Conservation (phyloP, 1,140 invertebrate species). For the Drosophila truncata region DNA sequence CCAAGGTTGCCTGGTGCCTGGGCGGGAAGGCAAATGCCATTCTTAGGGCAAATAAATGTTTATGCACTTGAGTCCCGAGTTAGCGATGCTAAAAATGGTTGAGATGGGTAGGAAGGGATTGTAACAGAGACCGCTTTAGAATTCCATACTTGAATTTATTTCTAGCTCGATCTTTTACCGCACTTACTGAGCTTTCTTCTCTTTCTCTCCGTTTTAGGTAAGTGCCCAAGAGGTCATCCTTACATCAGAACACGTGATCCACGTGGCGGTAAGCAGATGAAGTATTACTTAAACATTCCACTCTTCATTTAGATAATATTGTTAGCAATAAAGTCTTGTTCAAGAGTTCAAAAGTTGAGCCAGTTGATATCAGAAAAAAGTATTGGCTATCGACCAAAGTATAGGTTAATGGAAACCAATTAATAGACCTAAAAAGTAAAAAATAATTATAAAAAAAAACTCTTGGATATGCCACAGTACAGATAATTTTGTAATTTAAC, state of each 20-base stretch:
- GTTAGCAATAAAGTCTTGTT: not conserved
- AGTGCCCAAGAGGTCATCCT: conserved; percentile 67
- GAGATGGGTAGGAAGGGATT: conserved; percentile 23
- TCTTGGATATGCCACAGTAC: too few species aligned
- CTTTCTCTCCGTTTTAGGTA: conserved; percentile 57
- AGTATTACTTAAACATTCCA: conserved; percentile 30
- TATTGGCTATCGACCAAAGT: not conserved
- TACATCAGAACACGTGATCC: conserved; percentile 63
- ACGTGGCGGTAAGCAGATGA: conserved; percentile 73
- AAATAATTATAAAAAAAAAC: too few species aligned
- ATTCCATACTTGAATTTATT: conserved; percentile 11
- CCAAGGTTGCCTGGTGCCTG: conserved; percentile 13
- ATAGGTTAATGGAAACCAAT: not conserved
- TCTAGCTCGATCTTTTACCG: not conserved
- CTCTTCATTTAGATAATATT: conserved; percentile 5
- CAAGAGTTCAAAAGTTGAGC: not conserved
- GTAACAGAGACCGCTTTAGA: conserved; percentile 14
- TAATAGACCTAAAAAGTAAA: too few species aligned
- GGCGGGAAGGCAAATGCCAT: conserved; percentile 7
- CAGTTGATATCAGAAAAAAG: not conserved
- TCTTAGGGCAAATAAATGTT: conserved; percentile 40
- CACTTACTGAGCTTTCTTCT: conserved; percentile 17
- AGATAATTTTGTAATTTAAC: not conserved
- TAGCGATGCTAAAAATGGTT: conserved; percentile 52
- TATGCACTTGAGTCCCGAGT: conserved; percentile 42